Conservation (phyloP, 2,113 vertebrate genomes). For the Baryphthengus martii region DNA sequence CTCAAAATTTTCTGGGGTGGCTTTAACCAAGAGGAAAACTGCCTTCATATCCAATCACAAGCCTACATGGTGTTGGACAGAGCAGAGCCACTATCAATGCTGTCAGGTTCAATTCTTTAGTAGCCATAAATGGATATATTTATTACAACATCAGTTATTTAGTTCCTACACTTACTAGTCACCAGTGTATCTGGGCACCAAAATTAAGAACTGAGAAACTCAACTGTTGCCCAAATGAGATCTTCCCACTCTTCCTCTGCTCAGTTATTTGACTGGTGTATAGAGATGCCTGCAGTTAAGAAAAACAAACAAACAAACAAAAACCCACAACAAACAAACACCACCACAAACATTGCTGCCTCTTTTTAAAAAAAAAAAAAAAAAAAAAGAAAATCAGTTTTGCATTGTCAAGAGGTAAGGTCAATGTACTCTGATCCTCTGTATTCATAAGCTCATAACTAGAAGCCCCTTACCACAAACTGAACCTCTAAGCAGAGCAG, state of each 20-base stretch:
- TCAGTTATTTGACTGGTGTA: slow-evolving; percentile 12
- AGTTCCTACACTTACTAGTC: background rate
- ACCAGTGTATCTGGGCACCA: slow-evolving; percentile 23
- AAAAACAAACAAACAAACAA: background rate
- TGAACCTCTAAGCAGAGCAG: background rate
- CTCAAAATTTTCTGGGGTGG: background rate
- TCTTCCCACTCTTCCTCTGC: slow-evolving; percentile 5
- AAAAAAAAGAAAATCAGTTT: slow-evolving; percentile 24
- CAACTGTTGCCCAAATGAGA: background rate
- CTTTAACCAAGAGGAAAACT: background rate
- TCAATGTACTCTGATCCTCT: background rate
- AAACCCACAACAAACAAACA: background rate
- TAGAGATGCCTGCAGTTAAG: slow-evolving; percentile 7
- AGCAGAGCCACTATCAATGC: background rate
- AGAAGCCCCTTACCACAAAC: slow-evolving; percentile 32
- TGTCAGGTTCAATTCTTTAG: background rate
- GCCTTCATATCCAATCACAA: background rate
- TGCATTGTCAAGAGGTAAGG: slow-evolving; percentile 32
- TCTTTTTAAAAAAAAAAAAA: too few relatives aligned
- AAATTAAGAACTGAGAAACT: background rate
- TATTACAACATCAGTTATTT: background rate
- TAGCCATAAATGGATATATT: background rate
- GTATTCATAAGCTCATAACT: background rate
- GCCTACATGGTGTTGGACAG: background rate
- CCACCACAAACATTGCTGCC: background rate